Percentiles rank a stretch among this genome's conserved stretches.
Evolutionary conservation across 2,888 invertebrate species (phyloP).

Genomic region (Hipparchia semele): DNA sequence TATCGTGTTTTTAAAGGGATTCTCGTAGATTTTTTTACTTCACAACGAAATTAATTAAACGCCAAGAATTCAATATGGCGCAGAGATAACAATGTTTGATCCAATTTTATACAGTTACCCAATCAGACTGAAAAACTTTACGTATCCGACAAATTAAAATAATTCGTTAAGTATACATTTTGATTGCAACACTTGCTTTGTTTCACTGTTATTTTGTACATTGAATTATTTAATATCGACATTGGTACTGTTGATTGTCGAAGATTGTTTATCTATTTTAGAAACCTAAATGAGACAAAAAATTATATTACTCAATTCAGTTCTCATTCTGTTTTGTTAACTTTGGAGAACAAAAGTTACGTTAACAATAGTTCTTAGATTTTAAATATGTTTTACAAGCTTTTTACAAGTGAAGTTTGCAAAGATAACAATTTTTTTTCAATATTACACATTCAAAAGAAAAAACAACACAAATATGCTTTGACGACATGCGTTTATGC

Average conservation of each 20-base stretch:
- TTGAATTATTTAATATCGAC: not conserved
- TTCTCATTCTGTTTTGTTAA: too few relatives aligned
- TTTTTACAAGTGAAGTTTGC: too few relatives aligned
- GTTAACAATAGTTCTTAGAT: too few relatives aligned
- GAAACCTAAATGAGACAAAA: too few relatives aligned
- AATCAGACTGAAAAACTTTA: conserved; percentile 33
- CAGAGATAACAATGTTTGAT: conserved; percentile 42
- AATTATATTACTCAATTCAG: too few relatives aligned
- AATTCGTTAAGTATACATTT: conserved; percentile 30
- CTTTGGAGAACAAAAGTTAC: too few relatives aligned
- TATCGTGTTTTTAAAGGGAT: conserved; percentile 36
- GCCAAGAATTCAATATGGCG: conserved; percentile 74
- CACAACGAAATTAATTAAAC: conserved; percentile 67
- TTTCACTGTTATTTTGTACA: not conserved
- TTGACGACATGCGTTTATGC: too few relatives aligned
- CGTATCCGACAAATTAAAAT: conserved; percentile 34
- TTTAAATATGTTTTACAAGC: too few relatives aligned
- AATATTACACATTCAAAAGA: too few relatives aligned
- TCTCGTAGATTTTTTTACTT: conserved; percentile 47
- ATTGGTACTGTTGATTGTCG: not conserved
- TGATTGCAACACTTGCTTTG: conserved; percentile 20
- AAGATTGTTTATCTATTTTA: not conserved
- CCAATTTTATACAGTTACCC: conserved; percentile 40
- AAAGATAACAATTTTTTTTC: too few relatives aligned
- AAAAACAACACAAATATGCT: too few relatives aligned